Conservation (phyloP, 2,888 invertebrate genomes). For the Lithophane semibrunnea region DNA sequence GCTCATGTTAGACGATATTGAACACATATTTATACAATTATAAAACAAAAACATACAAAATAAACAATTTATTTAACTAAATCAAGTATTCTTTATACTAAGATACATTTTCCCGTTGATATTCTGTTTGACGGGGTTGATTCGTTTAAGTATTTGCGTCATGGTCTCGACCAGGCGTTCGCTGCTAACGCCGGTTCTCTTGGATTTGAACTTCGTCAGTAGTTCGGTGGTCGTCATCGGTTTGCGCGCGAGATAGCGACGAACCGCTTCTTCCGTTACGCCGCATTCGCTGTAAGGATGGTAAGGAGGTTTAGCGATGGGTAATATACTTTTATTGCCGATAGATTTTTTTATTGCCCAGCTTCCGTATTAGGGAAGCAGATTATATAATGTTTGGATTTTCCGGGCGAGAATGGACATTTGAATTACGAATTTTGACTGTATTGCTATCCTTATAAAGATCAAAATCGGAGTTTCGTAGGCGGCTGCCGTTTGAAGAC, state of each 20-base stretch:
- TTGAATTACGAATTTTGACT: not conserved
- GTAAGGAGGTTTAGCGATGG: not conserved
- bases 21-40: not conserved
- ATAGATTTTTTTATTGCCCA: not conserved
- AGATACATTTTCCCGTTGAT: conserved; percentile 98
- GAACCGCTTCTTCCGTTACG: conserved; percentile 98
- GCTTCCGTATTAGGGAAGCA: no score
- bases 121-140: conserved; percentile 97
- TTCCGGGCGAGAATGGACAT: not conserved
- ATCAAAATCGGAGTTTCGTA: not conserved
- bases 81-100: conserved; percentile 93
- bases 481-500: not conserved
- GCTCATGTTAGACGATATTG: not conserved
- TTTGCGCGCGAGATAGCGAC: conserved; percentile 98
- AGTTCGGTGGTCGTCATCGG: conserved; percentile 99
- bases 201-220: conserved; percentile 98
- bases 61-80: conserved; percentile 43
- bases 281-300: conserved; percentile 93
- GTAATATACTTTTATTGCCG: no score
- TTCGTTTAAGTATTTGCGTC: conserved; percentile 98
- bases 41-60: conserved; percentile 9
- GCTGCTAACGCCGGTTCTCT: conserved; percentile 96
- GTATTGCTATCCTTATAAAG: not conserved
- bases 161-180: conserved; percentile 98
- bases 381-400: not conserved